These are phyloP conservation scores for Zootermopsis nevadensis DNA, from an alignment of 2,888 invertebrate genomes.

Conservation along the genomic window DNA sequence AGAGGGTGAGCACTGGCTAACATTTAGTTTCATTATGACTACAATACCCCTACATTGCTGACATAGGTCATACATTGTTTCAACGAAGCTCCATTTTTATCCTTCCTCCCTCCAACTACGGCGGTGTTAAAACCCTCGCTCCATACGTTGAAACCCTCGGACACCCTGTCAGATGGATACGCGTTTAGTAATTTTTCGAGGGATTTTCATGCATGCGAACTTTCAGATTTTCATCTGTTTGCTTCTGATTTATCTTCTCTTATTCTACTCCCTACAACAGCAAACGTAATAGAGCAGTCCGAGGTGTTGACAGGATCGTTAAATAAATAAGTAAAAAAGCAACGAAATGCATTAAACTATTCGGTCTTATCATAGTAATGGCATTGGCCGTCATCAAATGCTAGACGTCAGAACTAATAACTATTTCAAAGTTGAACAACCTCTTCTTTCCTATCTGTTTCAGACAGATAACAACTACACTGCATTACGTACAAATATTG, in stretches of 20 bases:
- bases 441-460: too few species aligned
- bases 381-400: too few species aligned
- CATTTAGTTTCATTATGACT: slow-evolving; percentile 13
- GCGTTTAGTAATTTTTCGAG: slow-evolving; percentile 31
- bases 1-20: background rate
- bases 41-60: slow-evolving; percentile 26
- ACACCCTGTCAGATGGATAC: slow-evolving; percentile 24
- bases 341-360: too few species aligned
- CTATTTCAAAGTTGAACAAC: too few species aligned
- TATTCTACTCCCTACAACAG: background rate
- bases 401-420: too few species aligned
- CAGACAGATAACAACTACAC: too few species aligned
- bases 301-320: too few species aligned
- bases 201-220: slow-evolving; percentile 21
- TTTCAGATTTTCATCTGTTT: slow-evolving; percentile 13
- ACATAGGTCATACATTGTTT: slow-evolving; percentile 34
- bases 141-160: slow-evolving; percentile 14
- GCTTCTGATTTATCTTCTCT: background rate
- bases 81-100: background rate
- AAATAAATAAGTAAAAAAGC: too few species aligned
- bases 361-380: too few species aligned
- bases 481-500: too few species aligned
- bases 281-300: too few species aligned
- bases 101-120: background rate
- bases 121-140: slow-evolving; percentile 10